phyloP scores from a whole-genome alignment of 2,797 vertebrate genomes.

The Rhinatrema bivittatum region DNA sequence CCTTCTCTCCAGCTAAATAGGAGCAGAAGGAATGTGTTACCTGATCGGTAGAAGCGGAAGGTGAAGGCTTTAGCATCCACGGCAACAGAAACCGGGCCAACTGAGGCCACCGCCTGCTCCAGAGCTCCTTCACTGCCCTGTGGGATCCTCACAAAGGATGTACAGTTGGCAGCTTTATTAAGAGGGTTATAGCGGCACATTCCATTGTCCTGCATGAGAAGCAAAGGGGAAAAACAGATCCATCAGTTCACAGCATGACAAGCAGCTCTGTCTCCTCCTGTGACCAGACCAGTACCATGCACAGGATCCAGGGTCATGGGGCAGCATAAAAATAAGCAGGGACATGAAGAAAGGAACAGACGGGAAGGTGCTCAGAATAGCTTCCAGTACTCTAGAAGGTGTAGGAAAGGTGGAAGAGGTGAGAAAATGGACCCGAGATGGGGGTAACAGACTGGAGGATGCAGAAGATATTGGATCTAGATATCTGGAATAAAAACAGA shows the following conservation, averaged over 20 bases:
- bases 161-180: slow-evolving; percentile 11
- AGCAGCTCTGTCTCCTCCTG: no score
- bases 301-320: not conserved
- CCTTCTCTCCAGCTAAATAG: no score
- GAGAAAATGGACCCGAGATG: no score
- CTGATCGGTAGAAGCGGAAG: slow-evolving; percentile 27
- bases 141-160: fast-evolving
- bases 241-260: not conserved
- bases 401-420: no score
- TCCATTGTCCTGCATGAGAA: slow-evolving; percentile 7
- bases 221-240: fast-evolving
- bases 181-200: slow-evolving; percentile 5
- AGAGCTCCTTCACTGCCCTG: not conserved
- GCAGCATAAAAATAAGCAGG: no score
- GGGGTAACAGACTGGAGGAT: no score
- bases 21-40: not conserved
- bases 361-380: no score
- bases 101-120: not conserved
- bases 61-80: slow-evolving; percentile 6
- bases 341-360: no score
- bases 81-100: slow-evolving; percentile 11
- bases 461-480: no score
- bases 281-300: not conserved
- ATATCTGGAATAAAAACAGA: no score
- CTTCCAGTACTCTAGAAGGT: no score